phyloP scores from a whole-genome alignment of 2,113 vertebrate genomes.

The Semicossyphus pulcher region DNA sequence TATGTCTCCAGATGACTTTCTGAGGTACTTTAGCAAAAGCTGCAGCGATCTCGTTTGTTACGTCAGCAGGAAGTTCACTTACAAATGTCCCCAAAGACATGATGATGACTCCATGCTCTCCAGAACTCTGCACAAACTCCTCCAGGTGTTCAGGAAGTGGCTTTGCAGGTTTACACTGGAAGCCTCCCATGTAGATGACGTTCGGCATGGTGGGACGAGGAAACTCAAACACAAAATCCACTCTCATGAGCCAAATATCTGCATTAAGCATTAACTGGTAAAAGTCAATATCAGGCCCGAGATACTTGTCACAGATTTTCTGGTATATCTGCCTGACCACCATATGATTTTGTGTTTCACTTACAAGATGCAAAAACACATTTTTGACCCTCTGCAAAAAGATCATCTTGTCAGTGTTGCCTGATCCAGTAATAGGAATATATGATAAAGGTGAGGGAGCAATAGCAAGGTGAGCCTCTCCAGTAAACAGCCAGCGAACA shows the following conservation, averaged over 20 bases:
- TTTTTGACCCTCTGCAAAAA: slow-evolving; percentile 82
- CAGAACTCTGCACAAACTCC: slow-evolving; percentile 79
- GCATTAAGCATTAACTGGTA: slow-evolving; percentile 68
- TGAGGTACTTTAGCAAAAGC: slow-evolving; percentile 78
- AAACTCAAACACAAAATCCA: slow-evolving; percentile 83
- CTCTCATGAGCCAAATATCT: slow-evolving; percentile 83
- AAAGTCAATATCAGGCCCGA: slow-evolving; percentile 67
- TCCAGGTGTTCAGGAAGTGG: slow-evolving; percentile 75
- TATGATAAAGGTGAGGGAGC: slow-evolving; percentile 80
- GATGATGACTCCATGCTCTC: slow-evolving; percentile 79
- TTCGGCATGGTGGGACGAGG: slow-evolving; percentile 84
- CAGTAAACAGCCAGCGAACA: slow-evolving; percentile 69
- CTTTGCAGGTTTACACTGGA: slow-evolving; percentile 80
- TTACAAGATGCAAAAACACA: neutral
- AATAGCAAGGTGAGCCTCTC: slow-evolving; percentile 68
- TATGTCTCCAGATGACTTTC: slow-evolving; percentile 80
- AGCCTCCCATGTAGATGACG: slow-evolving; percentile 78
- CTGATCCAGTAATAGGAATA: slow-evolving; percentile 69
- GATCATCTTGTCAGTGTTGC: slow-evolving; percentile 73
- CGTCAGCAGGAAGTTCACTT: slow-evolving; percentile 51
- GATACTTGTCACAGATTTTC: slow-evolving; percentile 64
- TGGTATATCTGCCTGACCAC: slow-evolving; percentile 12
- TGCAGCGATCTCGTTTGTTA: slow-evolving; percentile 68
- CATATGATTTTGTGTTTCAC: neutral
- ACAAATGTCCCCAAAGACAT: slow-evolving; percentile 82